phyloP scores from a whole-genome alignment of 1,140 invertebrate genomes.

The Eriosoma lanigerum region DNA sequence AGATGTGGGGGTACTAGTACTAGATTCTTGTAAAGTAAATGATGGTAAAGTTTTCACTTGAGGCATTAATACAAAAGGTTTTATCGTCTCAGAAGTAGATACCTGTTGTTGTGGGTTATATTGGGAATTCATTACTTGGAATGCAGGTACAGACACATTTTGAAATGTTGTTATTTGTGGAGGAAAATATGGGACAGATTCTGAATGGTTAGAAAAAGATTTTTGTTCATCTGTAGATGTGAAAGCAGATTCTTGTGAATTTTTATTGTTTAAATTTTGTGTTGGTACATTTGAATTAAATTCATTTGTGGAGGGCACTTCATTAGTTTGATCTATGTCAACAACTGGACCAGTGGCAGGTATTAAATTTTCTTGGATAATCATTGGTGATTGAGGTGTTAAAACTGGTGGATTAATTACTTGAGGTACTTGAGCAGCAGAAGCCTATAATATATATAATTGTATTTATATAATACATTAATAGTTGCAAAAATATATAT shows the following conservation, averaged over 20 bases:
- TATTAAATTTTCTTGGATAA: neutral
- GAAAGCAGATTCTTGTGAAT: neutral
- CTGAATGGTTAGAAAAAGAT: neutral
- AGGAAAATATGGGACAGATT: neutral
- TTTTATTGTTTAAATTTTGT: neutral
- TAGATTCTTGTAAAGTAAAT: slow-evolving; percentile 4
- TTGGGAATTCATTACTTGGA: slow-evolving; percentile 22
- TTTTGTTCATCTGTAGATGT: slow-evolving; percentile 16
- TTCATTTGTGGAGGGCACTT: neutral
- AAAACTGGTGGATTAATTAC: slow-evolving; percentile 38
- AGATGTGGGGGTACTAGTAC: neutral
- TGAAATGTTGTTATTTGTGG: neutral
- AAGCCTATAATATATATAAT: slow-evolving; percentile 7
- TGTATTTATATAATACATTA: neutral
- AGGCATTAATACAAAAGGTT: slow-evolving; percentile 16
- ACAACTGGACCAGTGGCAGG: neutral
- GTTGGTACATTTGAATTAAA: neutral
- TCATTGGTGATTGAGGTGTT: slow-evolving; percentile 22
- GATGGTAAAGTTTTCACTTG: slow-evolving; percentile 13
- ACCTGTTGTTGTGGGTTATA: neutral
- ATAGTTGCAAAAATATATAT: neutral
- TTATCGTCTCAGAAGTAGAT: neutral
- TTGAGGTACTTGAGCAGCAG: slow-evolving; percentile 38
- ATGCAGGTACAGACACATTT: neutral
- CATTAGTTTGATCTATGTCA: neutral